Percentiles rank a stretch among this genome's conserved stretches.
Evolutionary conservation across 2,797 vertebrate genomes (phyloP).

Genomic region (Gambelia wislizenii): DNA sequence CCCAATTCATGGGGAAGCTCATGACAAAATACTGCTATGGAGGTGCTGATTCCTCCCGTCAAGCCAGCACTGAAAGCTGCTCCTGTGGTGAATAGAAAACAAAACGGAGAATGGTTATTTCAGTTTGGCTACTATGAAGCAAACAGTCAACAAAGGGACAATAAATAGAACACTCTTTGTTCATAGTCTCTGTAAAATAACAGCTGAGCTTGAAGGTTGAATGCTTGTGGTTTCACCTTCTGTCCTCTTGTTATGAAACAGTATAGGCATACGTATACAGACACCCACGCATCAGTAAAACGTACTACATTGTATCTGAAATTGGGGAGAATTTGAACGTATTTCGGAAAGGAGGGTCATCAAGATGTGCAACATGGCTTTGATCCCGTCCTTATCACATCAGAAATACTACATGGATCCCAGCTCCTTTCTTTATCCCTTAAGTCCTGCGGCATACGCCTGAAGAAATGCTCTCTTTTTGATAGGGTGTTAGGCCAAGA

Average conservation of each 20-base stretch:
- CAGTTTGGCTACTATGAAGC: constrained; percentile 28
- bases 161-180: background rate
- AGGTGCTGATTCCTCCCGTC: constrained; percentile 97
- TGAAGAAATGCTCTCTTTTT: constrained; percentile 14
- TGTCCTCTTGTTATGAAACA: background rate
- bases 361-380: background rate
- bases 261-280: background rate
- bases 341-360: background rate
- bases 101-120: constrained; percentile 13
- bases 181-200: background rate
- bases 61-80: constrained; percentile 95
- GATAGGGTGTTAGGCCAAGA: background rate
- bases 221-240: background rate
- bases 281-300: background rate
- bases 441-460: background rate
- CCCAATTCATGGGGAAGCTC: constrained; percentile 98
- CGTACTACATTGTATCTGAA: background rate
- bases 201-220: background rate
- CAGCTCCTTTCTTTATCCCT: background rate
- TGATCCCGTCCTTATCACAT: background rate
- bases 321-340: background rate
- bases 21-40: constrained; percentile 98
- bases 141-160: background rate
- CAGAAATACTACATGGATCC: constrained; percentile 33
- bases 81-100: constrained; percentile 75